phyloP scores from a whole-genome alignment of 2,888 invertebrate genomes.

The Apocheima hispidaria region DNA sequence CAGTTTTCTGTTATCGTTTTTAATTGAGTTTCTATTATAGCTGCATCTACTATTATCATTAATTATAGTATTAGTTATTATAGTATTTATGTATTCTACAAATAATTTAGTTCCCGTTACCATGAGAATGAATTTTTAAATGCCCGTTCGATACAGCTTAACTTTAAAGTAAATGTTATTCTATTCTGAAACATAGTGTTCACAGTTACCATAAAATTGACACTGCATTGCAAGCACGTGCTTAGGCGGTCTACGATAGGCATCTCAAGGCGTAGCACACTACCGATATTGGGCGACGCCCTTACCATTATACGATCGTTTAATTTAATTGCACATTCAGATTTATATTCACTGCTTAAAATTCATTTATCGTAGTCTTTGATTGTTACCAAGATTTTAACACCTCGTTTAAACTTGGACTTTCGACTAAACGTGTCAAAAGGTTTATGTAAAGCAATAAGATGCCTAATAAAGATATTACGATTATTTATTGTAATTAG shows the following conservation, averaged over 20 bases:
- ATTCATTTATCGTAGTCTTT: constrained; percentile 43
- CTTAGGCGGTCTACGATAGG: constrained; percentile 65
- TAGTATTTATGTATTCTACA: no score
- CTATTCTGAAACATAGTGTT: no score
- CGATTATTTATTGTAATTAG: constrained; percentile 14
- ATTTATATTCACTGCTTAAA: constrained; percentile 64
- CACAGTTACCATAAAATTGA: not conserved
- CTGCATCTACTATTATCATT: not conserved
- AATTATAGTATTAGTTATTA: no score
- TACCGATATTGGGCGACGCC: constrained; percentile 66
- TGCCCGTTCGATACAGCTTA: no score
- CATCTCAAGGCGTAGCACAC: constrained; percentile 74
- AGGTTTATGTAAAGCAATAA: constrained; percentile 15
- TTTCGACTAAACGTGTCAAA: constrained; percentile 9
- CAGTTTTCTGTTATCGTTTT: not conserved
- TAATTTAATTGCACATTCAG: constrained; percentile 74
- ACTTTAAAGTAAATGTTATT: no score
- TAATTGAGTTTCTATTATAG: not conserved
- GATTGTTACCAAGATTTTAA: constrained; percentile 38
- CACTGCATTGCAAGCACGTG: not conserved
- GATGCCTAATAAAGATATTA: constrained; percentile 28
- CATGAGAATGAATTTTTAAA: no score
- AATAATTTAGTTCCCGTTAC: no score
- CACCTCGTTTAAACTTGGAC: constrained; percentile 32
- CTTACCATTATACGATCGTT: constrained; percentile 69